phyloP scores from a whole-genome alignment of 2,113 vertebrate species.

The Manacus vitellinus region DNA sequence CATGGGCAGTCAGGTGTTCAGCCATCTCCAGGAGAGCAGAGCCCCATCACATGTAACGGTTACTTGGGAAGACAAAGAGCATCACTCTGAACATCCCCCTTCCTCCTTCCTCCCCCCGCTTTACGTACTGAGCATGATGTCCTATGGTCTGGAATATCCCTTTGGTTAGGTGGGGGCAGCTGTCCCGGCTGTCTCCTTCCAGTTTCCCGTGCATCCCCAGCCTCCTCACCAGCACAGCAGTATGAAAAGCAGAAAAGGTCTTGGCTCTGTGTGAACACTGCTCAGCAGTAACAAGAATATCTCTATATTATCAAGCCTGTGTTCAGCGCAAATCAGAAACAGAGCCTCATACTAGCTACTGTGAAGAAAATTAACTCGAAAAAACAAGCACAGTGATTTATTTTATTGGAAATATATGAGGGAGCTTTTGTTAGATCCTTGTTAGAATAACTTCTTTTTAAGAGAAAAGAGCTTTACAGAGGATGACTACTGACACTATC shows the following conservation, averaged over 20 bases:
- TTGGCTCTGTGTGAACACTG: background rate
- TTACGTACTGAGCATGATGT: fast-evolving
- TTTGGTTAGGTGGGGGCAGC: background rate
- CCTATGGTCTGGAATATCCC: fast-evolving
- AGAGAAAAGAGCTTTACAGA: background rate
- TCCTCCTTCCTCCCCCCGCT: background rate
- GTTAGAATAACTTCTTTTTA: background rate
- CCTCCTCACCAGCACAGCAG: fast-evolving
- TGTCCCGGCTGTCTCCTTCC: background rate
- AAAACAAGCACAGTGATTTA: background rate
- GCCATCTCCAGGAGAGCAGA: background rate
- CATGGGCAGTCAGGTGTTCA: background rate
- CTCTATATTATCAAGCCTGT: fast-evolving
- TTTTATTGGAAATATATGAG: background rate
- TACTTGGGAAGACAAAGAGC: background rate
- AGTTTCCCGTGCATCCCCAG: background rate
- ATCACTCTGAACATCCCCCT: background rate
- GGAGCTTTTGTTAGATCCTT: background rate
- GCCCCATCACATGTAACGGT: fast-evolving
- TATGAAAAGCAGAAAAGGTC: background rate
- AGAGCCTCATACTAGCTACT: fast-evolving
- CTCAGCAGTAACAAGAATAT: background rate
- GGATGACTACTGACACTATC: background rate
- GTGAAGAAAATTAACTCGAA: background rate
- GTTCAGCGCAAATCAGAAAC: background rate